Percentiles rank a stretch among this genome's conserved stretches.
phyloP scores from a whole-genome alignment of 2,888 invertebrate species.

The Anagyrus pseudococci region DNA sequence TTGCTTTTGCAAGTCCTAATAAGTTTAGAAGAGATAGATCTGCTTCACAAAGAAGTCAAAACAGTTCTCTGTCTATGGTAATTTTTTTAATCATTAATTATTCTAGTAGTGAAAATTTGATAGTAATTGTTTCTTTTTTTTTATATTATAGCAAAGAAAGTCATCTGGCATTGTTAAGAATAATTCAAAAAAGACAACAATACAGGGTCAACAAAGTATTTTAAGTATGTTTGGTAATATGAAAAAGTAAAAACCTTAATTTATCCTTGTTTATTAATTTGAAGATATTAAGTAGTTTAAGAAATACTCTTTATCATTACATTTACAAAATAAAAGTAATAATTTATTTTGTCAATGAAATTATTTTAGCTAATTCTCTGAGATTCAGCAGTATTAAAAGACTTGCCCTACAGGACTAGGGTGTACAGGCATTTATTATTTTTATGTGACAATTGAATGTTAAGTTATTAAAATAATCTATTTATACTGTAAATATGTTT shows the following conservation, averaged over 20 bases:
- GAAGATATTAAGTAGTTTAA: slow-evolving; percentile 21
- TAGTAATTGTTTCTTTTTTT: neutral
- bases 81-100: slow-evolving; percentile 14
- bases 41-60: neutral
- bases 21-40: slow-evolving; percentile 18
- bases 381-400: slow-evolving; percentile 17
- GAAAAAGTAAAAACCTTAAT: slow-evolving; percentile 63
- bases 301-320: slow-evolving; percentile 22
- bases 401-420: slow-evolving; percentile 33
- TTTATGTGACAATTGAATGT: slow-evolving; percentile 16
- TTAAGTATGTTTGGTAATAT: slow-evolving; percentile 74
- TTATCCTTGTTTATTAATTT: neutral
- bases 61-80: slow-evolving; percentile 12
- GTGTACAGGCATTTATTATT: slow-evolving; percentile 24
- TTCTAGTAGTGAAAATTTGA: no score
- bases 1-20: slow-evolving; percentile 22
- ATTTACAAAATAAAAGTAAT: neutral
- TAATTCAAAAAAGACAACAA: slow-evolving; percentile 50
- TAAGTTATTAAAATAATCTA: slow-evolving; percentile 18
- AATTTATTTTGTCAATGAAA: neutral
- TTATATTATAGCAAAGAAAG: slow-evolving; percentile 26
- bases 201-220: slow-evolving; percentile 66
- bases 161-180: slow-evolving; percentile 20
- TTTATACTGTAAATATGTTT: no score
- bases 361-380: slow-evolving; percentile 3